Base-by-base conservation (phyloP, 2,113 vertebrate genomes). In the Dendrocopos noguchii region DNA sequence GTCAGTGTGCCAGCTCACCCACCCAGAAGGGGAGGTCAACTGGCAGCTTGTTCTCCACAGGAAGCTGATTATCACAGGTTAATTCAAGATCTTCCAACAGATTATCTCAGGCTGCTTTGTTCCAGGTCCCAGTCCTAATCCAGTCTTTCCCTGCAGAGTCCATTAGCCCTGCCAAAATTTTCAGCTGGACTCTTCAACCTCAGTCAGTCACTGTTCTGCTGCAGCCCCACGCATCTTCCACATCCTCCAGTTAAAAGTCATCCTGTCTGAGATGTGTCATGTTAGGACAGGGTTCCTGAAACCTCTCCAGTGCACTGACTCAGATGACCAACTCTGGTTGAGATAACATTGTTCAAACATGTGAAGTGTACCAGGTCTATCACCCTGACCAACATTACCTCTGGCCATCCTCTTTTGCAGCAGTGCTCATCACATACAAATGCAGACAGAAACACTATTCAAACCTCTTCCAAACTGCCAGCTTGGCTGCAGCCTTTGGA, bases 1-100 rank as follows among this genome's bases (percentile, higher is more conserved):
- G 0, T 20, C 68, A 36, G 15, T 0, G 1, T 14, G 15, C 68
- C 0, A 0, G 20, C 18, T 31, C 56, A 34, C 42, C 52, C 16
- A 75, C 33, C 22, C 70, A 6, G 25, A 3, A 39, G 25, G 12
- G 21, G 10, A 70, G 29, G 9, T 18, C 28, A 36, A 33, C 6
- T 0, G 0, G 19, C 77, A 88, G 34, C 75, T 27, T 53, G 67
- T 73, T 50, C 87, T 77, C 78, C 42, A 1, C 0, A 0, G 81
- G 55, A 73, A 39, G 36, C 68, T 24, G 34, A 46, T 3, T 12
- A 46, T 52, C 87, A 70, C 55, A 71, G 9, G 8, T 63, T 77
- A 70, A 79, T 15, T 89, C 39, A 66, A 70, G 18, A 39, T 53
- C 70, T 68, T 44, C 63, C 73, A 72, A 29, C 22, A 87, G 33